Evolutionary conservation across 1,140 invertebrate species (phyloP), one percentile per base, ranked within the genome.

Genomic region (Drosophila equinoxialis): DNA sequence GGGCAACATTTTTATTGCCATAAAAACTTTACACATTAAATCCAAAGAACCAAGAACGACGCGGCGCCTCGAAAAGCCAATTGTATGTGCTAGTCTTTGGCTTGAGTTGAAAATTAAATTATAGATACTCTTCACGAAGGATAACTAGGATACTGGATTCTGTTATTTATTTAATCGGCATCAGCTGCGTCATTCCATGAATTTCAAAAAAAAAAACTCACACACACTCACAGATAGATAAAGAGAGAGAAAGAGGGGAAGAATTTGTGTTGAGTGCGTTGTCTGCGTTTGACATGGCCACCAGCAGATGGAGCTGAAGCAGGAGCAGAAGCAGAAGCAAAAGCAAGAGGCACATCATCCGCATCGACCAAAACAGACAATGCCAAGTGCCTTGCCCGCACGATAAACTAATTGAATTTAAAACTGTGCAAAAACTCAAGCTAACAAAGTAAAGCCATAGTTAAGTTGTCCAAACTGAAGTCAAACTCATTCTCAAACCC

Each of bases 361-460:
- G 48, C 64, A 48, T 61, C 58, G 61, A 11, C 20, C 62, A 14
- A 51, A 67, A 51, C 71, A 63, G 74, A 81, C 78, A 75, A 78
- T 78, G 75, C 57, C 65, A 64, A 71, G 68, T 66, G 76, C 71
- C 71, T 63, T 66, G 76, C 71, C 71, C 66, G 65, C 72, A 65
- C 84, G 72, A 81, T 87, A 72, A 87, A 87, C 83, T 87, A 87
- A 87, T 87, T 87, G 84, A 87, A 87, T 87, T 87, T 89, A 82
- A 87, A 87, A 87, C 83, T 87, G 76, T 86, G 84, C 79, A 45
- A 68, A 51, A 87, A 89, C 80, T 87, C 79, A 77, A 77, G 84
- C 86, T 89, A 83, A 87, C 84, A 89, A 89, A 87, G 76, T 87
- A 73, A 51, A 89, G 78, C 77, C 79, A 57, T 74, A 79, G 77